Base-by-base conservation (phyloP, 2,797 vertebrate species). In the Danio choprae region DNA sequence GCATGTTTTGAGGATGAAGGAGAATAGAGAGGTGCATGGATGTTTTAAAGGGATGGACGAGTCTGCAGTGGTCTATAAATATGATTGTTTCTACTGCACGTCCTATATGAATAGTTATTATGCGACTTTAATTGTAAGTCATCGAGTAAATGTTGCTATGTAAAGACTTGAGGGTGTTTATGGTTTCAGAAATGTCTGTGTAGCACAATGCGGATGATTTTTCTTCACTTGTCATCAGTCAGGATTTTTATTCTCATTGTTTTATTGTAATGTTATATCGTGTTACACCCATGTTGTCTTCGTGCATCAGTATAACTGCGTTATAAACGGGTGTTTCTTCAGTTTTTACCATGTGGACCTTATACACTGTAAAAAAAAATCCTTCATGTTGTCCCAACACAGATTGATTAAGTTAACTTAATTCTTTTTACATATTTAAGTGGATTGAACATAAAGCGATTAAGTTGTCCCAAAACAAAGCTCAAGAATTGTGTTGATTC, bases 241-340 rank as follows among this genome's bases (percentile, higher is more conserved):
- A 3, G 20, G 4, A 20, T 55, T 41, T n/a, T 18, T 41, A 20
- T 70, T 53, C 48, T 71, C 1, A 20, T 15, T 22, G 12, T 43
- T 40, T 15, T 40, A 6, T 15, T 71, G 38, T 6, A 41, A 55
- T 63, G 11, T 63, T 18, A 18, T 18, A 7, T 18, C 56, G 48
- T 53, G 10, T 38, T 72, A 10, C 69, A 72, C 5, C 5, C 41
- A 16, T 44, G 12, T 16, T 10, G 1, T 6, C 40, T 22, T 58
- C 69, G 29, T 72, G 11, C 69, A 15, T 56, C 40, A 72, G n/a
- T 51, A 56, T 16, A 22, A 18, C n/a, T 71, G 51, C 69, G 20
- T 15, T 3, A n/a, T 5, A 53, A 12, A 15, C 7, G 38, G 16
- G 60, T n/a, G 38, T 63, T 60, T 8, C 29, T 60, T 60, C 2